Evolutionary conservation across 2,888 invertebrate genomes (phyloP), one percentile per base, ranked within the genome.

Genomic region (Blera fallax): DNA sequence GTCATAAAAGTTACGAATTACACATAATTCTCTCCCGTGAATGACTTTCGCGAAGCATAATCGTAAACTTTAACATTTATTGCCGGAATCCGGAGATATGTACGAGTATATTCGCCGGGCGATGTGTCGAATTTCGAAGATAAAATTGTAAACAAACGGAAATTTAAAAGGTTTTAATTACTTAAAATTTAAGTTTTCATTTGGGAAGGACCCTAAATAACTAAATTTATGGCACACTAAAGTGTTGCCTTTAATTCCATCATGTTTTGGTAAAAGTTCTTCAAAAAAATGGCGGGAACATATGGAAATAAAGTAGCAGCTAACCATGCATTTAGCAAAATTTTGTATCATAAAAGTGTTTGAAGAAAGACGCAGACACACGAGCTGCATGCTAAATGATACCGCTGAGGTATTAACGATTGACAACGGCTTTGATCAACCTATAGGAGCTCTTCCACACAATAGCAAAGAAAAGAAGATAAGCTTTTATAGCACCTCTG

Each of bases 1-100:
- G 79, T 50, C 60, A 83, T 83, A 79, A 83, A 79, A 73, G 54
- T 60, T 69, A 67, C 65, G 56, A 76, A 65, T 76, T 67, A 65
- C 78, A 73, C 27, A 83, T 67, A 72, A 72, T 45, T 48, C 43
- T n/a, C 24, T 54, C n/a, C n/a, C 76, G 34, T 60, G 29, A 65
- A 64, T 73, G 21, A 4, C 24, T 52, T 32, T 43, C 40, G 14
- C 32, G 50, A 24, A 58, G 40, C 65, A 72, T 78, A 24, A 58
- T 32, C 65, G 67, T 78, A 82, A 82, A 77, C 32, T 73, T 60
- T 0, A 52, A 34, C 24, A 43, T 83, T 78, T 78, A 83, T 60
- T 72, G 60, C 67, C 21, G 34, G 18, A 50, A 43, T 50, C 60
- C 32, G 24, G 24, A 16, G 11, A 64, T 48, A 18, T 11, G 4